phyloP scores from a whole-genome alignment of 2,888 invertebrate genomes.

The Yponomeuta sedellus region DNA sequence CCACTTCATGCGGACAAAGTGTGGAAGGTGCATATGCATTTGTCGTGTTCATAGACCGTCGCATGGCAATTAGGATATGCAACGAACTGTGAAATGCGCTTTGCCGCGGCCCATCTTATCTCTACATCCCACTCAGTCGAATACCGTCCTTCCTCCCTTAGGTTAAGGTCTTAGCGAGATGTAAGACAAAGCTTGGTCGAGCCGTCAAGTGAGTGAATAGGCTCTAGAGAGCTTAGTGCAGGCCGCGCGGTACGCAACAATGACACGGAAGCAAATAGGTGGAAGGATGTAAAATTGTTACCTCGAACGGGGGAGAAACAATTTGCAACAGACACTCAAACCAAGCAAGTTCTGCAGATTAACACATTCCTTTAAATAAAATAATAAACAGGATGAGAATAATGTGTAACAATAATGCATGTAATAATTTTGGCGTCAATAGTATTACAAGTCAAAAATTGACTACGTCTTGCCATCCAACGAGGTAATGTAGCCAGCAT shows the following conservation, averaged over 20 bases:
- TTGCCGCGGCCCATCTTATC: constrained; percentile 30
- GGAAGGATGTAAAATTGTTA: constrained; percentile 3
- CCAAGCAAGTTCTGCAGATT: not conserved
- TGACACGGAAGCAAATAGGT: constrained; percentile 12
- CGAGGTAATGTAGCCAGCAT: too few relatives aligned
- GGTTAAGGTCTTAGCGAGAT: not conserved
- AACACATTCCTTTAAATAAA: too few relatives aligned
- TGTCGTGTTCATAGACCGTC: constrained; percentile 35
- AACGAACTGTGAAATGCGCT: constrained; percentile 57
- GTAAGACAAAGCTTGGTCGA: not conserved
- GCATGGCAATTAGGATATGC: constrained; percentile 50
- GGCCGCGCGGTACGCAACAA: constrained; percentile 10
- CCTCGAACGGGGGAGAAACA: not conserved
- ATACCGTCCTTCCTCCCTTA: not conserved
- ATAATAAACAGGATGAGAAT: too few relatives aligned
- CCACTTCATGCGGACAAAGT: constrained; percentile 49
- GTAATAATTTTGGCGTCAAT: too few relatives aligned
- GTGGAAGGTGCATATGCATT: constrained; percentile 38
- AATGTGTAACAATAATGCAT: too few relatives aligned
- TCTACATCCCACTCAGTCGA: not conserved
- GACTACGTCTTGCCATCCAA: too few relatives aligned
- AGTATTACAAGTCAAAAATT: too few relatives aligned
- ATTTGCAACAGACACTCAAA: not conserved
- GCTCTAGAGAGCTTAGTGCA: constrained; percentile 20
- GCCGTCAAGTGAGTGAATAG: not conserved